A percentile compares a stretch with the other conserved stretches of the same genome.
Evolutionary conservation across 2,888 invertebrate species (phyloP).

Genomic region (Scelioninae gen. 2): DNA sequence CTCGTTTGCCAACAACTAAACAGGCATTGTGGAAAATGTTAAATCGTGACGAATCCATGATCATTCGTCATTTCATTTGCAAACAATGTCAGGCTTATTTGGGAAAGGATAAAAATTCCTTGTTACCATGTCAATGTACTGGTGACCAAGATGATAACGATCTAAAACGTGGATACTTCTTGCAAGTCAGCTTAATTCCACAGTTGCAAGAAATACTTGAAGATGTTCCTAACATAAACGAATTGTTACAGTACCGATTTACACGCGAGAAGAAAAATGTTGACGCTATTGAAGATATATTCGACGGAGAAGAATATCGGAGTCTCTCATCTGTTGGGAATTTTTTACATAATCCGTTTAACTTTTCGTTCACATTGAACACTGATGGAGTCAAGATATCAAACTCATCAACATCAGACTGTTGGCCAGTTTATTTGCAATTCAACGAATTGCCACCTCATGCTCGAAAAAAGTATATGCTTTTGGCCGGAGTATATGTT

Average conservation of each 20-base stretch:
- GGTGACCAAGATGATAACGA: too few species aligned
- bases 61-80: slow-evolving; percentile 13
- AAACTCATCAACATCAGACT: slow-evolving; percentile 34
- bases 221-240: background rate
- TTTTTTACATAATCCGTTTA: slow-evolving; percentile 31
- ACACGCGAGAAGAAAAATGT: slow-evolving; percentile 6
- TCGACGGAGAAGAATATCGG: slow-evolving; percentile 50
- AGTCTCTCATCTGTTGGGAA: slow-evolving; percentile 18
- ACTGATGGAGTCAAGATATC: slow-evolving; percentile 42
- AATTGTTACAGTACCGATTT: slow-evolving; percentile 3
- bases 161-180: slow-evolving; percentile 2
- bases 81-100: slow-evolving; percentile 8
- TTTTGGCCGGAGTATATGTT: slow-evolving; percentile 45
- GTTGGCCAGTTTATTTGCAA: slow-evolving; percentile 53
- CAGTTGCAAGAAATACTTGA: slow-evolving; percentile 10
- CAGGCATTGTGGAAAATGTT: slow-evolving; percentile 12
- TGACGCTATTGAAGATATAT: slow-evolving; percentile 45
- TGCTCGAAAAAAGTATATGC: slow-evolving; percentile 41
- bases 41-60: slow-evolving; percentile 11
- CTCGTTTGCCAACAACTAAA: slow-evolving; percentile 3
- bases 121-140: slow-evolving; percentile 3
- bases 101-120: background rate
- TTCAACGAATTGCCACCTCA: slow-evolving; percentile 58
- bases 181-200: slow-evolving; percentile 4
- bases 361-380: slow-evolving; percentile 45